phyloP scores from a whole-genome alignment of 2,113 vertebrate species.

The Gobio gobio region DNA sequence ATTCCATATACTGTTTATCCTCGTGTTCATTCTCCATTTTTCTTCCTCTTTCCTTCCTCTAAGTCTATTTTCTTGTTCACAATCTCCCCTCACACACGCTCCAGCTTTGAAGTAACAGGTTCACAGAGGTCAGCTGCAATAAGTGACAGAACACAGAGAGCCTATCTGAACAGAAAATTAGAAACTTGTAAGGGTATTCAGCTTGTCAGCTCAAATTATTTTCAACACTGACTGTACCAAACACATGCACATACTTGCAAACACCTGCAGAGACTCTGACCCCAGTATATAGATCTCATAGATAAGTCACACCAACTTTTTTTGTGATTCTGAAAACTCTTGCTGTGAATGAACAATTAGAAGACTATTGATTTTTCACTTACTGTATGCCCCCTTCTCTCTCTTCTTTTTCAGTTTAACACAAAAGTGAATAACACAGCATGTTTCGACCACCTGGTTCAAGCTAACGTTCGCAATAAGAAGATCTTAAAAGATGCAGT shows the following conservation, averaged over 20 bases:
- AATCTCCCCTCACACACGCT: slow-evolving; percentile 24
- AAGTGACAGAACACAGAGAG: slow-evolving; percentile 51
- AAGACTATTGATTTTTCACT: not conserved
- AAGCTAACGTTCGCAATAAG: slow-evolving; percentile 98
- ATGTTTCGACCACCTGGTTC: slow-evolving; percentile 95
- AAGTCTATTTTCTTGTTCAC: slow-evolving; percentile 25
- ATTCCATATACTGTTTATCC: not conserved
- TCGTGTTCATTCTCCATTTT: not conserved
- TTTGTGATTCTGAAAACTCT: not conserved
- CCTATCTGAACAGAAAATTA: slow-evolving; percentile 38
- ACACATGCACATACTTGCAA: slow-evolving; percentile 9
- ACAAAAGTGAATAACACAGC: slow-evolving; percentile 93
- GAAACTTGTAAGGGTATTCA: slow-evolving; percentile 42
- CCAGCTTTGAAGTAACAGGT: slow-evolving; percentile 65
- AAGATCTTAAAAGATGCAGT: slow-evolving; percentile 96
- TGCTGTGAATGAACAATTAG: not conserved
- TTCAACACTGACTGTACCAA: slow-evolving; percentile 11
- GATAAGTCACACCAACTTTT: not conserved
- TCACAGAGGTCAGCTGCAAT: slow-evolving; percentile 60
- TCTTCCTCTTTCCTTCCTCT: not conserved
- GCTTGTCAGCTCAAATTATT: slow-evolving; percentile 34
- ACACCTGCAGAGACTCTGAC: not conserved
- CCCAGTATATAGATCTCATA: not conserved
- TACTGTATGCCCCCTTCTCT: slow-evolving; percentile 41
- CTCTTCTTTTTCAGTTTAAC: slow-evolving; percentile 84